Percentiles rank a stretch among this genome's conserved stretches.
Evolutionary conservation across 2,113 vertebrate species (phyloP).

Genomic region (Eptesicus fuscus): DNA sequence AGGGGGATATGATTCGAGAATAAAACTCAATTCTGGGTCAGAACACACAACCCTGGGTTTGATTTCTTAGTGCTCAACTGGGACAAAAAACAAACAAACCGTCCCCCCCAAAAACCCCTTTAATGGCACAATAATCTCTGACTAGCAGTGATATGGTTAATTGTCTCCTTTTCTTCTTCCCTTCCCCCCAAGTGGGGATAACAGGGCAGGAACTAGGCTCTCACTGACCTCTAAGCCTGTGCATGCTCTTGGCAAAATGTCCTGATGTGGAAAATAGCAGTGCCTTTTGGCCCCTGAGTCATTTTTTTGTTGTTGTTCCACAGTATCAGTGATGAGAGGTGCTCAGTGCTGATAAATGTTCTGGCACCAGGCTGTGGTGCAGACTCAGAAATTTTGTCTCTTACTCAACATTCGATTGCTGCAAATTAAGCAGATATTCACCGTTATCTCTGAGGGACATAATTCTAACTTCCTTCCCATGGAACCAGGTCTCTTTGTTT

Average conservation of each 20-base stretch:
- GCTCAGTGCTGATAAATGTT: not conserved
- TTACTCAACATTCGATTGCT: not conserved
- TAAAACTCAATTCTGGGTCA: constrained; percentile 60
- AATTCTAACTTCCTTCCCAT: not conserved
- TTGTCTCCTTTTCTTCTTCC: not conserved
- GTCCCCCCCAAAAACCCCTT: not conserved
- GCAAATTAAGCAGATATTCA: constrained; percentile 19
- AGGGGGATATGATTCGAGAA: constrained; percentile 43
- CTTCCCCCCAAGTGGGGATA: not conserved
- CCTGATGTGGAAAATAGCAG: not conserved
- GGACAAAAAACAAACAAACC: not conserved
- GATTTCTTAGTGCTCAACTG: constrained; percentile 30
- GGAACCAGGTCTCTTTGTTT: not conserved
- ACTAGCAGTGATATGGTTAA: constrained; percentile 35
- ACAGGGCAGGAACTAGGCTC: not conserved
- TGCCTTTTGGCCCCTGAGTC: not conserved
- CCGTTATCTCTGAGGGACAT: not conserved
- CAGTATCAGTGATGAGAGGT: not conserved
- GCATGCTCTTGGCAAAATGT: not conserved
- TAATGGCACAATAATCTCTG: not conserved
- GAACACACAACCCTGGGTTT: not conserved
- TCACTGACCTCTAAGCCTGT: not conserved
- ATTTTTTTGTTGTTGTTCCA: not conserved
- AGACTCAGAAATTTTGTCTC: not conserved
- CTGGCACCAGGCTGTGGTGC: not conserved